Percentiles rank a stretch among this genome's conserved stretches.
Evolutionary conservation across 2,797 vertebrate species (phyloP).

Genomic region (Pempheris klunzingeri): DNA sequence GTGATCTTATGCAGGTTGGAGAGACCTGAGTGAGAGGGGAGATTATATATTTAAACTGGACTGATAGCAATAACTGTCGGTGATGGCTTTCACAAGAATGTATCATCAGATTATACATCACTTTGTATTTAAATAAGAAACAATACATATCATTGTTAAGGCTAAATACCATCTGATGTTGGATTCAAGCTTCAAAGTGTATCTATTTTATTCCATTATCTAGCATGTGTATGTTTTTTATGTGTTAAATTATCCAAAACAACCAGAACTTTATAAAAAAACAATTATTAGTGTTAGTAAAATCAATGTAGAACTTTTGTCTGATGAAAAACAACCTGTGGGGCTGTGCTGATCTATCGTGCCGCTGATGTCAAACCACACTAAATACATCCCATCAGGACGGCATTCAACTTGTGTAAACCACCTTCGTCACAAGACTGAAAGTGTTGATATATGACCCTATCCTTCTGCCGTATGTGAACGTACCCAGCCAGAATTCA

Average conservation of each 20-base stretch:
- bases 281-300: not conserved
- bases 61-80: too few relatives aligned
- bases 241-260: not conserved
- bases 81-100: not conserved
- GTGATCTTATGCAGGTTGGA: constrained; percentile 95
- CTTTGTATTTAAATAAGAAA: not conserved
- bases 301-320: not conserved
- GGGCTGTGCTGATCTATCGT: not conserved
- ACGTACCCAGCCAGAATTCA: constrained; percentile 96
- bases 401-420: not conserved
- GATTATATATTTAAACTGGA: not conserved
- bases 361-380: not conserved
- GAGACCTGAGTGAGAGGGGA: constrained; percentile 86
- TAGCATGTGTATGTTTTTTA: not conserved
- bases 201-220: not conserved
- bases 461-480: not conserved
- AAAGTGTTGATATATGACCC: not conserved
- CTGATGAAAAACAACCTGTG: not conserved
- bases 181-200: not conserved
- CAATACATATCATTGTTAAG: not conserved
- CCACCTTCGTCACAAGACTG: too few relatives aligned
- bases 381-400: not conserved
- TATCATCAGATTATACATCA: not conserved
- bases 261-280: not conserved
- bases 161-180: not conserved